Conservation (phyloP, 1,140 invertebrate species). For the Marisa cornuarietis region DNA sequence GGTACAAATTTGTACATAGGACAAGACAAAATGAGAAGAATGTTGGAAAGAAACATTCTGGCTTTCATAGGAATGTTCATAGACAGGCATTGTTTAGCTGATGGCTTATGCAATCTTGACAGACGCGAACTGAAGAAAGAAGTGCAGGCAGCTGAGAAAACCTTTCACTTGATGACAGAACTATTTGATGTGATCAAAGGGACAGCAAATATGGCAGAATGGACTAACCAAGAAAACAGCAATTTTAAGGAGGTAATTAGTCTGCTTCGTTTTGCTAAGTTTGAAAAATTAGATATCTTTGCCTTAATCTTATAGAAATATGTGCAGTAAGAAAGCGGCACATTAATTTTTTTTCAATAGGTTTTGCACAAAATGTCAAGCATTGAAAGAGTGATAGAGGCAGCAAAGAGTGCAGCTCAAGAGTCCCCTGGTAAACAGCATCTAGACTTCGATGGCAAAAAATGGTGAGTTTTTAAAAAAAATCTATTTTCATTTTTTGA, state of each 20-base stretch:
- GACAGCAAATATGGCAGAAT: constrained; percentile 3
- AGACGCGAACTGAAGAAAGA: constrained; percentile 4
- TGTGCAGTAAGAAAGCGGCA: not conserved
- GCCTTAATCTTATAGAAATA: too few relatives aligned
- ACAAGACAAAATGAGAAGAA: too few relatives aligned
- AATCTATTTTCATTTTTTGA: too few relatives aligned
- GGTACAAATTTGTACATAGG: too few relatives aligned
- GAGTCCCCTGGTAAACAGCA: constrained; percentile 2
- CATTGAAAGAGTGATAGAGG: not conserved
- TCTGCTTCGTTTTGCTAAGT: too few relatives aligned
- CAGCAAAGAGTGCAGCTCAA: not conserved
- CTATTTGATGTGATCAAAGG: constrained; percentile 18
- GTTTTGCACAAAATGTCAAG: constrained; percentile 10
- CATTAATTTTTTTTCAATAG: constrained; percentile 6
- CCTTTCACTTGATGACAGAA: constrained; percentile 6
- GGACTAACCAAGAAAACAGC: constrained; percentile 17
- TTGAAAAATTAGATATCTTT: too few relatives aligned
- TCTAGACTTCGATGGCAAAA: constrained; percentile 18
- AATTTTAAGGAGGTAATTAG: constrained; percentile 17
- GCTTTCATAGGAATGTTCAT: not conserved
- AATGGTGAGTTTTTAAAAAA: constrained; percentile 7
- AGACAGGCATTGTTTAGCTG: not conserved
- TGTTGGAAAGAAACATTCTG: too few relatives aligned
- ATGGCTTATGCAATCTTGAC: not conserved
- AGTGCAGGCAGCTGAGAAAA: constrained; percentile 4